Evolutionary conservation across 2,113 vertebrate genomes (phyloP), one percentile per base, ranked within the genome.

Genomic region (Miniopterus natalensis): DNA sequence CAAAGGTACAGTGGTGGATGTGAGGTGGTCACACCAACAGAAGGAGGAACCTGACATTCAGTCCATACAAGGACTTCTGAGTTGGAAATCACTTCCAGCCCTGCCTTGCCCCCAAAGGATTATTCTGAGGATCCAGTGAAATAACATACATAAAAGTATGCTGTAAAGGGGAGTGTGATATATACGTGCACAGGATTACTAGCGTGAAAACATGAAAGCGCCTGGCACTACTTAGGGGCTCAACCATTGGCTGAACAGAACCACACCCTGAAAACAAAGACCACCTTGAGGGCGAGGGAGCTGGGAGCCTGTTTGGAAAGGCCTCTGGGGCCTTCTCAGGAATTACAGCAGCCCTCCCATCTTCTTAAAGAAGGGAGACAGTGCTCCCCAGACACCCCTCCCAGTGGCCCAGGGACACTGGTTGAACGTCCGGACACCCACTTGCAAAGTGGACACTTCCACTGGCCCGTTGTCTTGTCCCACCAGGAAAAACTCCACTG

Each of bases 401-500:
- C 66, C 15, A 2, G 57, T 8, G 1, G 61, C 61, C 68, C 11
- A 27, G 42, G 0, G 2, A 8, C 63, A 0, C 1, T 0, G 18
- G 8, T 45, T 83, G 42, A 2, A 23, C 20, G 11, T 5, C 15
- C 11, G 49, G 71, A 84, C 61, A 92, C 98, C 97, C 98, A 99
- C 99, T 99, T 99, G 98, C 31, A 99, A 97, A 0, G 99, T 99
- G 88, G 98, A 94, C 25, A 97, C 97, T 65, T 99, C 99, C 98
- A 99, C 97, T 0, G 99, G 98, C 66, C 97, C 98, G 1, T 98
- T 99, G 97, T 99, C 99, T 57, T 99, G 99, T 31, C 99, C 99
- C 8, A 99, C 98, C 11, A 99, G 97, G 96, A 99, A 95, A 91
- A 99, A 99, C 94, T 99, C 99, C 71, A 99, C 99, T 0, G 98